Evolutionary conservation across 2,888 invertebrate species (phyloP).

Genomic region (Euplexia lucipara): DNA sequence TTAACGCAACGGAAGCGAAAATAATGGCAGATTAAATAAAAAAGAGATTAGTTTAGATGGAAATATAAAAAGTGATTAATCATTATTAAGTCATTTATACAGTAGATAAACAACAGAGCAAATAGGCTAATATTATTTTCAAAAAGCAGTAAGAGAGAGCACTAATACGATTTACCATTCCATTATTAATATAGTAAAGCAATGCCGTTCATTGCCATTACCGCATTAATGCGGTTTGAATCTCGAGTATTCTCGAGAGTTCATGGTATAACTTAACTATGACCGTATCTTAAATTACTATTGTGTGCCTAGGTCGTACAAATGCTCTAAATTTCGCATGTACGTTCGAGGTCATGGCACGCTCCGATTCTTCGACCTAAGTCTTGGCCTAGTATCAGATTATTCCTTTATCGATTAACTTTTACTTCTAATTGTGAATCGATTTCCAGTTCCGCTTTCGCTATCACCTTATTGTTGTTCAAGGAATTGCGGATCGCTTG

Average conservation of each 20-base stretch:
- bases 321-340: constrained; percentile 45
- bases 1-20: constrained; percentile 56
- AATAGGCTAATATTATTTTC: constrained; percentile 12
- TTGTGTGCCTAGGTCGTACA: constrained; percentile 35
- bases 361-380: constrained; percentile 59
- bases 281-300: constrained; percentile 23
- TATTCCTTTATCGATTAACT: constrained; percentile 73
- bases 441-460: constrained; percentile 74
- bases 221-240: constrained; percentile 5
- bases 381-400: constrained; percentile 69
- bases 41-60: constrained; percentile 33
- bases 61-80: constrained; percentile 41
- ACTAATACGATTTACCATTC: background rate
- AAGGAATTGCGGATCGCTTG: constrained; percentile 47
- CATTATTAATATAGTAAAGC: background rate
- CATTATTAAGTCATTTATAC: constrained; percentile 35
- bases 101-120: constrained; percentile 19
- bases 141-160: background rate
- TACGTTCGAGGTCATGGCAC: constrained; percentile 43
- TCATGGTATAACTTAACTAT: constrained; percentile 15
- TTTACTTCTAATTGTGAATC: constrained; percentile 72
- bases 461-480: constrained; percentile 62
- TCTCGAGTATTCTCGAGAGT: no score
- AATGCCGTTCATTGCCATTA: background rate
- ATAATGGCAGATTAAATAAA: constrained; percentile 46